Percentiles rank a stretch among this genome's conserved stretches.
These are phyloP conservation scores for Arizona elegans DNA, from an alignment of 2,113 vertebrate species.

Conservation along the genomic window DNA sequence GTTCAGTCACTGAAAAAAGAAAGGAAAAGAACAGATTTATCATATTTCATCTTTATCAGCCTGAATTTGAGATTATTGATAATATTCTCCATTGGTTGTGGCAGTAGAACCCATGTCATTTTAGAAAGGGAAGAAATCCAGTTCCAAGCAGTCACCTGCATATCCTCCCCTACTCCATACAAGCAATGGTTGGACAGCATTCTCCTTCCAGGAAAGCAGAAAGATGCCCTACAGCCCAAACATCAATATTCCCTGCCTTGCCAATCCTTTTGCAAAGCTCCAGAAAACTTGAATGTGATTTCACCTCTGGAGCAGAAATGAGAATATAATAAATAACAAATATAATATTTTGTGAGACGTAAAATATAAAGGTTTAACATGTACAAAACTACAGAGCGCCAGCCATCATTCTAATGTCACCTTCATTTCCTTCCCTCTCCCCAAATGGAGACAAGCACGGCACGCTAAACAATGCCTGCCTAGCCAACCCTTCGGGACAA, in stretches of 20 bases:
- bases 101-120: neutral
- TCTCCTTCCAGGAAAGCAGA: neutral
- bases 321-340: neutral
- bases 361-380: neutral
- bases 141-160: neutral
- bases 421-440: neutral
- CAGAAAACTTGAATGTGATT: neutral
- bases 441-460: slow-evolving; percentile 22
- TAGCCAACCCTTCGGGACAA: slow-evolving; percentile 27
- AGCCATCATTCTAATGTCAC: neutral
- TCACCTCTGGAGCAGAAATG: neutral
- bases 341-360: neutral
- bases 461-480: slow-evolving; percentile 23
- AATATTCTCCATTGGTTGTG: neutral
- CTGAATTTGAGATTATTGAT: neutral
- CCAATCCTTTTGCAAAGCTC: neutral
- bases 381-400: neutral
- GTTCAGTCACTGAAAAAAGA: neutral
- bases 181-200: neutral
- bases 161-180: neutral
- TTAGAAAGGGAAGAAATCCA: neutral
- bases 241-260: too few relatives aligned
- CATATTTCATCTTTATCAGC: neutral
- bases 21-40: neutral
- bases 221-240: neutral